Evolutionary conservation across 2,797 vertebrate species (phyloP), one percentile per base, ranked within the genome.

Genomic region (Xenopus petersii): DNA sequence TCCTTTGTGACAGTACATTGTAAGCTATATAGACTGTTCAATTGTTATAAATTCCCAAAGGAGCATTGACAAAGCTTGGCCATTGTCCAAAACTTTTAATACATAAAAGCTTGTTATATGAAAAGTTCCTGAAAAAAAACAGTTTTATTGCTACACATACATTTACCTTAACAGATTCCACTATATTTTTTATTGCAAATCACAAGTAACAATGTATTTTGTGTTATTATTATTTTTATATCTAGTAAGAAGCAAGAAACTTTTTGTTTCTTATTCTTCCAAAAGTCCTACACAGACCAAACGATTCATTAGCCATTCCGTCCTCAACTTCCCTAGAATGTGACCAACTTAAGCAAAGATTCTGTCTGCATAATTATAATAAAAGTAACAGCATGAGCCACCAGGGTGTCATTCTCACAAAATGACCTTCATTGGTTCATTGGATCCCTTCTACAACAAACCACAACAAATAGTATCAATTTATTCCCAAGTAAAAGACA

Each of bases 341-440:
- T 81, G 56, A 55, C 62, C 75, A 62, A 15, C 26, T 80, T 80
- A 80, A 80, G 82, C 80, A 51, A 77, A 82, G 77, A 80, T 62
- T 16, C 68, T 79, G 74, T n/a, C 64, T 79, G 67, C 80, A 80
- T 26, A 49, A 13, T 71, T 69, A 74, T 75, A 70, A 70, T 70
- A 71, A 21, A 47, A 77, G 76, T 79, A 78, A 33, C 71, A 48
- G 66, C 65, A 68, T 73, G 63, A 73, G 56, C 1, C 21, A 24
- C 11, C 64, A 49, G 62, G 55, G 78, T 61, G 7, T 48, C 26
- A 16, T 64, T 70, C 15, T 21, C 62, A 58, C 30, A 47, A 33
- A 42, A 64, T 81, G 67, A 79, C 36, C 56, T 81, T 75, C 26
- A 49, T 0, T 79, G 71, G 30, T 73, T 73, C 30, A 48, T 51